phyloP scores from a whole-genome alignment of 2,888 invertebrate genomes.

The Linhomoeus sp. region DNA sequence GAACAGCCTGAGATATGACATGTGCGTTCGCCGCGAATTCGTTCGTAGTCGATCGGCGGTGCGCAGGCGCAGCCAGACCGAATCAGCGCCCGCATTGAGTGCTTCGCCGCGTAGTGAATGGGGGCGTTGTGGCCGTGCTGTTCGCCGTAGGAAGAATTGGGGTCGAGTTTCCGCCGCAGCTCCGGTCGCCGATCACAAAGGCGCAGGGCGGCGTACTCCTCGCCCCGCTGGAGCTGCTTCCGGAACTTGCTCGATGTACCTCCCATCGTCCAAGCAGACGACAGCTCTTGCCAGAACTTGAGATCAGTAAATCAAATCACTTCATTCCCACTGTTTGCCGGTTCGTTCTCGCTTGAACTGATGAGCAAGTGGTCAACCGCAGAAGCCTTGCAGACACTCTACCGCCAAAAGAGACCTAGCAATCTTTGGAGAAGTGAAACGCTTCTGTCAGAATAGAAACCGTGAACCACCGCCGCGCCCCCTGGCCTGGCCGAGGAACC shows the following conservation, averaged over 20 bases:
- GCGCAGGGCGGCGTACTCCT: conserved; percentile 48
- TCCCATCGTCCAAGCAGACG: too few relatives aligned
- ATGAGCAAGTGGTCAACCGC: too few relatives aligned
- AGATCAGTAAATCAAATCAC: too few relatives aligned
- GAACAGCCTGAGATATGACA: conserved; percentile 36
- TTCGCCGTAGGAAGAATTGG: conserved; percentile 46
- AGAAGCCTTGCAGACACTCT: too few relatives aligned
- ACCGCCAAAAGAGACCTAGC: too few relatives aligned
- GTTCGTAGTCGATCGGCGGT: neutral
- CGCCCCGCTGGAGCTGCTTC: conserved; percentile 47
- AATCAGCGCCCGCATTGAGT: conserved; percentile 44
- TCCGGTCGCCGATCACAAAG: conserved; percentile 44
- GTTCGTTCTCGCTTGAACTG: too few relatives aligned
- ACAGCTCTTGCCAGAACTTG: too few relatives aligned
- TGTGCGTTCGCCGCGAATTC: neutral
- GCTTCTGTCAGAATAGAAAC: too few relatives aligned
- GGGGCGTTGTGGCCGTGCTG: conserved; percentile 46
- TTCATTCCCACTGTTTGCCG: too few relatives aligned
- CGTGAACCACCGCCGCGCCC: too few relatives aligned
- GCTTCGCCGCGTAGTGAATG: conserved; percentile 44
- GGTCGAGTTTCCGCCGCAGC: conserved; percentile 43
- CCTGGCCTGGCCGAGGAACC: too few relatives aligned
- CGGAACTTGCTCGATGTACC: conserved; percentile 48
- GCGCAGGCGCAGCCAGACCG: conserved; percentile 24
- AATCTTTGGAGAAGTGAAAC: too few relatives aligned